These are phyloP conservation scores for Ficedula albicollis DNA, from an alignment of 2,797 vertebrate genomes.

Conservation along the genomic window DNA sequence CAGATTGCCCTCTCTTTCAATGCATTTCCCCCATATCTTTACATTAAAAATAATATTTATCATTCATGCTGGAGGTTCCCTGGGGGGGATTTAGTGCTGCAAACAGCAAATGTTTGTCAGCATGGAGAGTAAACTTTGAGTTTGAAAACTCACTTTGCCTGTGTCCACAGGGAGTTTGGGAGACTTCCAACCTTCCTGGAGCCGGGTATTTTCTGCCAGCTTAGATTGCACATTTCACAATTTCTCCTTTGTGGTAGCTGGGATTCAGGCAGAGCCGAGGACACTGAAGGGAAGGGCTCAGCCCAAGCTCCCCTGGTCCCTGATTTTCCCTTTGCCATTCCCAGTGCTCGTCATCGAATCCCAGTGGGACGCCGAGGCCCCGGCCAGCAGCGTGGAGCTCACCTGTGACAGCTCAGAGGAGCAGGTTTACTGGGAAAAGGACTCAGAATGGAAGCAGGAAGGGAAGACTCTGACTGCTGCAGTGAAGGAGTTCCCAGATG, in stretches of 20 bases:
- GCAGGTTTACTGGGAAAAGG: slow-evolving; percentile 68
- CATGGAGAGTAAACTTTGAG: neutral
- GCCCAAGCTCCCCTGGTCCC: no score
- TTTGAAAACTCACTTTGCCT: neutral
- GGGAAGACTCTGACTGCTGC: slow-evolving; percentile 57
- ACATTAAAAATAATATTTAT: neutral
- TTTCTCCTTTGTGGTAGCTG: neutral
- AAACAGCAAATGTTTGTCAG: neutral
- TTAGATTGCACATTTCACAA: fast-evolving
- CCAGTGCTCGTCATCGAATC: slow-evolving; percentile 74
- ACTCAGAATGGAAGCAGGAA: neutral
- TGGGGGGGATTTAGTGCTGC: neutral
- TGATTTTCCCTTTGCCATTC: no score
- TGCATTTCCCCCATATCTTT: neutral
- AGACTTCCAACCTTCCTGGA: neutral
- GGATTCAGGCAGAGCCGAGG: neutral
- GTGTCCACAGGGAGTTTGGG: no score
- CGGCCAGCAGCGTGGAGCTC: slow-evolving; percentile 60
- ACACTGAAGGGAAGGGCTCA: neutral
- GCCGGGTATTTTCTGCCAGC: neutral
- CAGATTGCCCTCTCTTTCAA: neutral
- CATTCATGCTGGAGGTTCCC: neutral
- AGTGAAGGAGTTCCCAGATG: slow-evolving; percentile 71
- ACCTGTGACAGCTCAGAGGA: slow-evolving; percentile 58
- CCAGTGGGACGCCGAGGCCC: slow-evolving; percentile 54